Conservation (phyloP, 2,113 vertebrate species). For the Tupaia tana region DNA sequence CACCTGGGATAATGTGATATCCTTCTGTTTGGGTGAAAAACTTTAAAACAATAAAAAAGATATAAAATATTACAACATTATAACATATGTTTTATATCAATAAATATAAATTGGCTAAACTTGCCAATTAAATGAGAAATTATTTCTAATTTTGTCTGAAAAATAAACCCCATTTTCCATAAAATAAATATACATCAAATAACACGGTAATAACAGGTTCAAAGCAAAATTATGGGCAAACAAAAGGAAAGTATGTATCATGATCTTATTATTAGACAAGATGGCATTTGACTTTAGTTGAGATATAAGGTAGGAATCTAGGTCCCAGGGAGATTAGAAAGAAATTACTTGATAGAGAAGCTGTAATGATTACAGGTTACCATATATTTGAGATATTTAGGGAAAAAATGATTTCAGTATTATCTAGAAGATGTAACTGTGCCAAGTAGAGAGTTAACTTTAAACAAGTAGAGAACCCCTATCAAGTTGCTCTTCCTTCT, state of each 20-base stretch:
- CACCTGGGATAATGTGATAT: no score
- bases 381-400: not conserved
- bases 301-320: not conserved
- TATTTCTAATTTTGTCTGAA: not conserved
- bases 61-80: not conserved
- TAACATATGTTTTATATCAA: not conserved
- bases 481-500: not conserved
- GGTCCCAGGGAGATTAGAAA: not conserved
- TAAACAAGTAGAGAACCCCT: not conserved
- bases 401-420: not conserved
- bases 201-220: not conserved
- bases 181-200: not conserved
- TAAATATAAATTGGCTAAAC: not conserved
- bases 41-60: not conserved
- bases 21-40: no score
- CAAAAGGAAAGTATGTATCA: not conserved
- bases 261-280: not conserved
- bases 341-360: not conserved
- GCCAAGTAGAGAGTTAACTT: not conserved
- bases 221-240: not conserved
- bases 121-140: not conserved
- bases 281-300: not conserved
- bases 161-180: not conserved
- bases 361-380: not conserved
- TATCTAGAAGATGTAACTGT: not conserved